Evolutionary conservation across 2,888 invertebrate species (phyloP).

Genomic region (Ophioninae sp.): DNA sequence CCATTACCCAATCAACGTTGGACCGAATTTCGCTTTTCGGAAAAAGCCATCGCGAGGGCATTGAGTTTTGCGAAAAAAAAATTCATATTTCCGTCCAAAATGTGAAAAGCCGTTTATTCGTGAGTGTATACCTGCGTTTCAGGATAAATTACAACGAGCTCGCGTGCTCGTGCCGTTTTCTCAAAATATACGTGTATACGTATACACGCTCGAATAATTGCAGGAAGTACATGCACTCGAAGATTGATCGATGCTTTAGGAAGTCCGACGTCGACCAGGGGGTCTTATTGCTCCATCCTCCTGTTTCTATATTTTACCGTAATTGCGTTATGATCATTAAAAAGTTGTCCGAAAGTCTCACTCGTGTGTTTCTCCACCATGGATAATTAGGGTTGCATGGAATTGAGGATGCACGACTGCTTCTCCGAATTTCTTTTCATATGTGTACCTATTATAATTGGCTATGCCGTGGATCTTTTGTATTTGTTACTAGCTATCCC

Average conservation of each 20-base stretch:
- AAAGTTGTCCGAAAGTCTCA: background rate
- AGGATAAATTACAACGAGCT: background rate
- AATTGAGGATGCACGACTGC: background rate
- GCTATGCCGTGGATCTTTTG: background rate
- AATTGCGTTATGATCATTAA: background rate
- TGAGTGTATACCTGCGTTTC: background rate
- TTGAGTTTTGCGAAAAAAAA: background rate
- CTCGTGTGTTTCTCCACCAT: background rate
- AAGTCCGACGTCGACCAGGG: background rate
- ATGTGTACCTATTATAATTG: slow-evolving; percentile 4
- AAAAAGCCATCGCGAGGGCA: background rate
- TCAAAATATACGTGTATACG: background rate
- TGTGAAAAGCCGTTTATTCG: background rate
- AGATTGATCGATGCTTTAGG: slow-evolving; percentile 19
- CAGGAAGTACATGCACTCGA: background rate
- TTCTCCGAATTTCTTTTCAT: background rate
- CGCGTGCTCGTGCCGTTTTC: background rate
- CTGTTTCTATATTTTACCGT: background rate
- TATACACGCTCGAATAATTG: background rate
- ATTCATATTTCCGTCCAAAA: background rate
- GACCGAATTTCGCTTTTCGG: background rate
- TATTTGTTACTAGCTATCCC: background rate
- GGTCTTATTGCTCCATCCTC: background rate
- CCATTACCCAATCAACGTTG: slow-evolving; percentile 13
- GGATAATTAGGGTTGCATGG: background rate